A percentile compares a stretch with the other conserved stretches of the same genome.
These are phyloP conservation scores for Ichneumoninae sp. DNA, from an alignment of 2,888 invertebrate species.

Conservation along the genomic window DNA sequence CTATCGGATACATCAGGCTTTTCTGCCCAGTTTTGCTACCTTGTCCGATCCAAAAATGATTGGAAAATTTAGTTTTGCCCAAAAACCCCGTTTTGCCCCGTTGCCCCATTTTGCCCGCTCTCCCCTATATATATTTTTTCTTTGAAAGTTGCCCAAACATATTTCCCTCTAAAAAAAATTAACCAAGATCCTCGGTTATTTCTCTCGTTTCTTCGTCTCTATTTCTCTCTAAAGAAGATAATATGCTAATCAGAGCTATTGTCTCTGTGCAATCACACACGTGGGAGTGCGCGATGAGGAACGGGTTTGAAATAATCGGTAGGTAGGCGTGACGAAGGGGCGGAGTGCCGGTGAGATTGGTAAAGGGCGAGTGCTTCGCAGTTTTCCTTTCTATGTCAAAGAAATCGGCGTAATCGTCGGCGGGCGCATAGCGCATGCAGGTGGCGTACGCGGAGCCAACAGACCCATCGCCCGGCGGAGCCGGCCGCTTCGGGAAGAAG, in stretches of 20 bases:
- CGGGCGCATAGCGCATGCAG: not conserved
- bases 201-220: constrained; percentile 20
- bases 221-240: constrained; percentile 38
- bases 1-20: too few relatives aligned
- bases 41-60: too few relatives aligned
- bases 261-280: constrained; percentile 48
- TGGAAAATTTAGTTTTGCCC: too few relatives aligned
- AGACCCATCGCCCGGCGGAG: constrained; percentile 9
- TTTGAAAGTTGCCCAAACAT: not conserved
- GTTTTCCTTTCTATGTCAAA: constrained; percentile 81
- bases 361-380: constrained; percentile 35
- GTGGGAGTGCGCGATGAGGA: constrained; percentile 53
- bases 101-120: too few relatives aligned
- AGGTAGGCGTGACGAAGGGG: constrained; percentile 19
- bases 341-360: constrained; percentile 3
- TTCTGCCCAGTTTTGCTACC: too few relatives aligned
- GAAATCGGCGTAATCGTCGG: constrained; percentile 75
- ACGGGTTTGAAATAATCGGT: constrained; percentile 41
- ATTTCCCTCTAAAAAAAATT: constrained; percentile 4
- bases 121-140: not conserved
- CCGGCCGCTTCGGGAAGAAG: constrained; percentile 1
- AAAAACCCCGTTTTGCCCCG: too few relatives aligned
- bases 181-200: constrained; percentile 27
- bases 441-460: not conserved
- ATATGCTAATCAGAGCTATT: constrained; percentile 61